Evolutionary conservation across 2,113 vertebrate genomes (phyloP).

Genomic region (Sebastes fasciatus): DNA sequence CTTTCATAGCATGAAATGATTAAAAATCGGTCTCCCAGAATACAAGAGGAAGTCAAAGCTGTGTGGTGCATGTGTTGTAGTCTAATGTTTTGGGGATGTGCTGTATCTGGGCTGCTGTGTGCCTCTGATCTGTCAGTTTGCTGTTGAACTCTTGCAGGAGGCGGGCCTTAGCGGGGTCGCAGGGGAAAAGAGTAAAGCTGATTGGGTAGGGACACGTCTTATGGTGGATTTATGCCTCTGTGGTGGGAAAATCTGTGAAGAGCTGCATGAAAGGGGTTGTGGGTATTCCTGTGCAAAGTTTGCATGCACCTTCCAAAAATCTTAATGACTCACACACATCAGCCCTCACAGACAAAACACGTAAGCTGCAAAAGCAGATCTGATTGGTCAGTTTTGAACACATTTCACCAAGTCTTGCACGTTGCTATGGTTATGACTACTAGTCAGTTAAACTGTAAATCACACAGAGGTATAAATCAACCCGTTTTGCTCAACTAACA

Average conservation of each 20-base stretch:
- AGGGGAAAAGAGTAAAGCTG: conserved; percentile 84
- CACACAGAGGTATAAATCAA: conserved; percentile 78
- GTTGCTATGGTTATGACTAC: conserved; percentile 32
- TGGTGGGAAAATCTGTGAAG: conserved; percentile 64
- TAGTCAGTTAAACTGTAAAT: conserved; percentile 19
- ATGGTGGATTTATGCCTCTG: conserved; percentile 81
- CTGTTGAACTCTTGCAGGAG: conserved; percentile 85
- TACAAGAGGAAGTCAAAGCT: conserved; percentile 13
- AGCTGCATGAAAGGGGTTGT: conserved; percentile 75
- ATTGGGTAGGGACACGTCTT: conserved; percentile 85
- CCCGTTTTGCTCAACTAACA: conserved; percentile 73
- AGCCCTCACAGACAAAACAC: conserved; percentile 26
- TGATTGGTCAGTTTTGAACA: conserved; percentile 33
- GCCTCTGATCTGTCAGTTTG: conserved; percentile 82
- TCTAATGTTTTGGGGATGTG: conserved; percentile 67
- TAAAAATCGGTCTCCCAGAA: conserved; percentile 3
- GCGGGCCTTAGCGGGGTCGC: conserved; percentile 84
- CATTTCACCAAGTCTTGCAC: conserved; percentile 29
- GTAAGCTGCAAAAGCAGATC: not conserved
- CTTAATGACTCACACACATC: conserved; percentile 40
- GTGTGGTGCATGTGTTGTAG: conserved; percentile 68
- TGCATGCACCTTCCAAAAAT: conserved; percentile 70
- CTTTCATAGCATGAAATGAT: conserved; percentile 23
- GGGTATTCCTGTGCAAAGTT: conserved; percentile 70
- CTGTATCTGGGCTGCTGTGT: conserved; percentile 78